These are phyloP conservation scores for Anolis carolinensis DNA, from an alignment of 2,113 vertebrate genomes.

Conservation along the genomic window DNA sequence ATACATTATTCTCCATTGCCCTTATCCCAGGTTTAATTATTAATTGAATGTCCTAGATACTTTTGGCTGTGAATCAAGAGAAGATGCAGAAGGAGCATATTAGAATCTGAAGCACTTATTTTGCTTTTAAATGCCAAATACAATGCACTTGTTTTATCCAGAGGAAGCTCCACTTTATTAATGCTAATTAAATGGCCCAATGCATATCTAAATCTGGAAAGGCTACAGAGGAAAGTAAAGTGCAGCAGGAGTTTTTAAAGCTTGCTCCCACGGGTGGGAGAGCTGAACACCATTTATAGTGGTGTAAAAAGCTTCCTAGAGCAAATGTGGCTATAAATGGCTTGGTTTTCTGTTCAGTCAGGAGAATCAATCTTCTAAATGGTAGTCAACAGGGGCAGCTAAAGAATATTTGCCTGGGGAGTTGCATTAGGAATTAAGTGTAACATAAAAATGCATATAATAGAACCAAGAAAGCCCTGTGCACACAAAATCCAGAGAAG, in stretches of 20 bases:
- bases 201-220: neutral
- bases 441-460: neutral
- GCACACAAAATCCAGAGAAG: neutral
- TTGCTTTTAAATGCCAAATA: neutral
- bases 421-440: neutral
- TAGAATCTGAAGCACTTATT: neutral
- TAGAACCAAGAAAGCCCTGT: neutral
- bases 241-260: neutral
- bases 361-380: neutral
- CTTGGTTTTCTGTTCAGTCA: neutral
- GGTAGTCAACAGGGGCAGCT: neutral
- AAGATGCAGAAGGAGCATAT: neutral
- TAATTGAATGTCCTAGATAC: neutral
- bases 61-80: neutral
- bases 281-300: neutral
- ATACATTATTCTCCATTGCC: neutral
- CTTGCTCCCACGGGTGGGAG: neutral
- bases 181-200: neutral
- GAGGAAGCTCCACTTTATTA: neutral
- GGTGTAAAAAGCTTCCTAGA: slow-evolving; percentile 10
- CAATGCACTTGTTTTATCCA: neutral
- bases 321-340: neutral
- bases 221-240: neutral
- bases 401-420: neutral
- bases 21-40: neutral